Evolutionary conservation across 2,113 vertebrate species (phyloP).

Genomic region (Channa maculata): DNA sequence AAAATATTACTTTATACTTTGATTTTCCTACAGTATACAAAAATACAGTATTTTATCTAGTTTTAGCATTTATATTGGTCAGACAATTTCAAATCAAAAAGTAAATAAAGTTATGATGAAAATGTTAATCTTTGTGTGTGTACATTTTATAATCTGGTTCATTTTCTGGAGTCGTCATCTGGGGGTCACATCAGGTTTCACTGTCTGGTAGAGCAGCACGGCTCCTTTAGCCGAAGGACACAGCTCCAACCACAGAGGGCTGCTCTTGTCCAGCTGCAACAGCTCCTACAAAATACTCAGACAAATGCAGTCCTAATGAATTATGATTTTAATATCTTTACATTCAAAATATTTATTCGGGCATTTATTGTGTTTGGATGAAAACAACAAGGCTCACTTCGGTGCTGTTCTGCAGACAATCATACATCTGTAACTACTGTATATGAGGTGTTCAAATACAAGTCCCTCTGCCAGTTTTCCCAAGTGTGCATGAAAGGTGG

Average conservation of each 20-base stretch:
- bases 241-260: constrained; percentile 86
- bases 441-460: too few relatives aligned
- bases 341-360: too few relatives aligned
- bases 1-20: constrained; percentile 18
- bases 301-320: not conserved
- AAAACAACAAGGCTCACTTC: not conserved
- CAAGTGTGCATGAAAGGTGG: too few relatives aligned
- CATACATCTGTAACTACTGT: not conserved
- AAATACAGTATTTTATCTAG: constrained; percentile 11
- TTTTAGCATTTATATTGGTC: not conserved
- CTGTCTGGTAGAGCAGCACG: constrained; percentile 78
- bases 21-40: constrained; percentile 24
- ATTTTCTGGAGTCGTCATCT: not conserved
- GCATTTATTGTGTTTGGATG: too few relatives aligned
- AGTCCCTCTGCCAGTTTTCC: too few relatives aligned
- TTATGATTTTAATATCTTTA: too few relatives aligned
- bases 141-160: constrained; percentile 6
- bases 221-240: constrained; percentile 94
- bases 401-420: not conserved
- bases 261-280: constrained; percentile 75
- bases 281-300: constrained; percentile 75
- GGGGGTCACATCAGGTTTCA: constrained; percentile 63
- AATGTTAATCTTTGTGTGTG: not conserved
- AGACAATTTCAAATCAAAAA: not conserved
- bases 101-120: constrained; percentile 16